Conservation (phyloP, 2,113 vertebrate genomes). For the Gobio gobio region DNA sequence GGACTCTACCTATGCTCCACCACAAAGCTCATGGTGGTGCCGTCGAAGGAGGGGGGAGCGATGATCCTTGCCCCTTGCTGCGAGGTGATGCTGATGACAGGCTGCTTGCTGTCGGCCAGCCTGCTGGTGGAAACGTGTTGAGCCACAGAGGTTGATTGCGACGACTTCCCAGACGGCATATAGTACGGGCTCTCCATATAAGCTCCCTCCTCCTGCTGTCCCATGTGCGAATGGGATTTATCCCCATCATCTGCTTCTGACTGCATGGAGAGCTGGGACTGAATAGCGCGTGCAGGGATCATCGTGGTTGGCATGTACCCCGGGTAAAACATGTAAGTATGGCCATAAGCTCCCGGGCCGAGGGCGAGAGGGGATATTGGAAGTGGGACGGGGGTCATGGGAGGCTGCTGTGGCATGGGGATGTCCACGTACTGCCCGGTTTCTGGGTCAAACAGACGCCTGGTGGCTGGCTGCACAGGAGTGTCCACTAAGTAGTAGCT, state of each 20-base stretch:
- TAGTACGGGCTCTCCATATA: slow-evolving; percentile 88
- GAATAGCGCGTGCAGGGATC: slow-evolving; percentile 78
- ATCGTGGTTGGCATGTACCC: slow-evolving; percentile 82
- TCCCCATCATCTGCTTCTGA: slow-evolving; percentile 56
- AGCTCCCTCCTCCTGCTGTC: slow-evolving; percentile 64
- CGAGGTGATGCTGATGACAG: slow-evolving; percentile 88
- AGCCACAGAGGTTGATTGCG: slow-evolving; percentile 43
- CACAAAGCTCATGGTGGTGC: slow-evolving; percentile 97
- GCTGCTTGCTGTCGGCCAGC: slow-evolving; percentile 77
- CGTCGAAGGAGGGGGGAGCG: slow-evolving; percentile 92
- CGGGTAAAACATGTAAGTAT: slow-evolving; percentile 93
- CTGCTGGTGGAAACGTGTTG: slow-evolving; percentile 56
- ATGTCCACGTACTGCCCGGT: slow-evolving; percentile 95
- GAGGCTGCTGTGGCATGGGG: slow-evolving; percentile 80
- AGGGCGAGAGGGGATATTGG: slow-evolving; percentile 84
- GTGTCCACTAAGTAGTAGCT: slow-evolving; percentile 95
- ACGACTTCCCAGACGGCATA: slow-evolving; percentile 78
- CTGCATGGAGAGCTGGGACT: slow-evolving; percentile 74
- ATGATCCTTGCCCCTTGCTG: slow-evolving; percentile 90
- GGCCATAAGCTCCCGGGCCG: slow-evolving; percentile 81
- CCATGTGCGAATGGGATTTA: slow-evolving; percentile 33
- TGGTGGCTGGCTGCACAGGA: slow-evolving; percentile 83
- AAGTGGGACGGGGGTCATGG: slow-evolving; percentile 78
- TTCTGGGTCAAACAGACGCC: slow-evolving; percentile 92
- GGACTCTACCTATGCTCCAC: slow-evolving; percentile 89